A percentile compares a stretch with the other conserved stretches of the same genome.
Conservation (phyloP, 2,888 invertebrate genomes). For the Zygogramma bicolorata region DNA sequence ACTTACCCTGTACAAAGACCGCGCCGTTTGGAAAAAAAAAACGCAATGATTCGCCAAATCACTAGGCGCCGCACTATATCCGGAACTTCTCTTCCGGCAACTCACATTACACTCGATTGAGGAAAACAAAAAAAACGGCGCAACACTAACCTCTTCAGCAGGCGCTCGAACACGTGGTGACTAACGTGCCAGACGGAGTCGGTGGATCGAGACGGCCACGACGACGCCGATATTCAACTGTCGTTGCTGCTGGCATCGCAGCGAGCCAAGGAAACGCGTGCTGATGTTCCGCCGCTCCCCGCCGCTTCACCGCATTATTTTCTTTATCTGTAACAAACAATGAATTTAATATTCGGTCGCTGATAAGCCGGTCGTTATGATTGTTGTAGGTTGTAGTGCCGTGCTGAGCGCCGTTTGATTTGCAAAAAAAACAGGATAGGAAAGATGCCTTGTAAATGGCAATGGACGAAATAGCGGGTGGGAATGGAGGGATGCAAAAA, state of each 20-base stretch:
- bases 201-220: conserved; percentile 18
- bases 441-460: too few relatives aligned
- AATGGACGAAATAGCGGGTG: too few relatives aligned
- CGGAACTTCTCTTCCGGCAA: background rate
- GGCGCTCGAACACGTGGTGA: conserved; percentile 18
- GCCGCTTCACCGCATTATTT: conserved; percentile 39
- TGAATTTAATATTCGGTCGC: background rate
- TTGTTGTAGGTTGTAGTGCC: background rate
- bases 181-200: conserved; percentile 2
- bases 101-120: background rate
- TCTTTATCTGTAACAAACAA: conserved; percentile 44
- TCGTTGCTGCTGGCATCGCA: background rate
- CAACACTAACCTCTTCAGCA: conserved; percentile 13
- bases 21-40: background rate
- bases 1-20: background rate
- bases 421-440: too few relatives aligned
- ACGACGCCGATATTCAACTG: conserved; percentile 21
- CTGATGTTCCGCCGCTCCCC: conserved; percentile 27
- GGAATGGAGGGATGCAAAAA: too few relatives aligned
- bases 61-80: background rate
- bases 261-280: background rate
- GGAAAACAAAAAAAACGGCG: background rate
- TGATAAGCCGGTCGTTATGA: background rate
- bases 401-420: background rate
- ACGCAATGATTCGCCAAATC: background rate